phyloP scores from a whole-genome alignment of 2,113 vertebrate species.

The Channa argus region DNA sequence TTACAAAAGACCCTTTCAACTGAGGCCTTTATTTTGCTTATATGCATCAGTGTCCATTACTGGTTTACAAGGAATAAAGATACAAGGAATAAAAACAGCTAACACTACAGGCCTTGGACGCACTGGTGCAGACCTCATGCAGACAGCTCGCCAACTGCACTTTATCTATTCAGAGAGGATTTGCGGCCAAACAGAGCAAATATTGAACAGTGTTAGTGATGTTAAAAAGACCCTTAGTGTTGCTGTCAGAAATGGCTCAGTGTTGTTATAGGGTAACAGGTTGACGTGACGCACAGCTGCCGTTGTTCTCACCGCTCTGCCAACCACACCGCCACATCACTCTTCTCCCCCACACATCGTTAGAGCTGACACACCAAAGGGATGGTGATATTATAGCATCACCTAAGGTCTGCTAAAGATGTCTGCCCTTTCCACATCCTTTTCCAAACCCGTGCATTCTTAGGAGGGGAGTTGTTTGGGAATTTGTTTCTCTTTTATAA shows the following conservation, averaged over 20 bases:
- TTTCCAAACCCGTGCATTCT: conserved; percentile 71
- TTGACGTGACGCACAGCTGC: conserved; percentile 80
- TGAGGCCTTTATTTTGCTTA: conserved; percentile 68
- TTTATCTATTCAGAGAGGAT: conserved; percentile 66
- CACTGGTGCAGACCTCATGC: conserved; percentile 36
- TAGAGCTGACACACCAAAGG: conserved; percentile 71
- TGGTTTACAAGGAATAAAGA: conserved; percentile 58
- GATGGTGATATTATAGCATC: conserved; percentile 62
- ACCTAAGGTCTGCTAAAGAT: conserved; percentile 71
- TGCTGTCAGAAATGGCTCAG: conserved; percentile 60
- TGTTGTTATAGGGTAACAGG: conserved; percentile 70
- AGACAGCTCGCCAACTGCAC: conserved; percentile 45
- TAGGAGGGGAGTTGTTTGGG: conserved; percentile 72
- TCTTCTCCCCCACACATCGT: conserved; percentile 65
- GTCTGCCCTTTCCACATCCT: conserved; percentile 67
- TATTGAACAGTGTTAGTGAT: conserved; percentile 68
- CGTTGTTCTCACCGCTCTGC: conserved; percentile 72
- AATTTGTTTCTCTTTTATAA: conserved; percentile 82
- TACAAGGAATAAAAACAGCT: conserved; percentile 58
- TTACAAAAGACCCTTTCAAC: conserved; percentile 73
- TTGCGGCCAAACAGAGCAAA: conserved; percentile 62
- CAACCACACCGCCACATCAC: conserved; percentile 29
- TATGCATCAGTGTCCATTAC: conserved; percentile 69
- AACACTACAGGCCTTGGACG: conserved; percentile 55
- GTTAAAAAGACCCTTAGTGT: conserved; percentile 71